Base-by-base conservation (phyloP, 2,888 invertebrate species). In the Drosophila melanocephala region DNA sequence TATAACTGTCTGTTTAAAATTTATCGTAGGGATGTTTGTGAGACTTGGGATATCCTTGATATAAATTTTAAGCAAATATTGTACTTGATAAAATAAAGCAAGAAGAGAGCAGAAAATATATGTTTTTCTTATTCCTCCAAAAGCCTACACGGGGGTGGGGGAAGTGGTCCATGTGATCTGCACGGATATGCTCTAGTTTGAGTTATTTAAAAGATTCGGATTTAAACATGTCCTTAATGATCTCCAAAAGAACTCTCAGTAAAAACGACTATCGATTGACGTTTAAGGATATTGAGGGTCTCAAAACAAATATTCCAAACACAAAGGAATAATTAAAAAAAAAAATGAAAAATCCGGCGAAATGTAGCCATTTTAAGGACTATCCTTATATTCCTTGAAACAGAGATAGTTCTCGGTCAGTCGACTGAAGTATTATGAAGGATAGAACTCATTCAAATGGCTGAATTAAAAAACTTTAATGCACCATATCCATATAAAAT, bases 31-130 rank as follows among this genome's bases (percentile, higher is more conserved):
- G 44, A 62, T 75, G 35, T 64, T 39, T 65, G 32, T 72, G 61
- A 52, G 32, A n/a, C 61, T 19, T 58, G 28, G 50, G 50, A 39
- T 62, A 61, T 37, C 33, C 50, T n/a, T 47, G 22, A 14, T 47
- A 69, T 77, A 44, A 63, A 57, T 57, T 77, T 32, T 68, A 62
- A 26, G 22, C 66, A 66, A 35, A 52, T 42, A 58, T 56, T 70
- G 28, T 57, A 78, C 57, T 10, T 78, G 60, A 74, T 52, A 30
- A 77, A 81, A 79, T 79, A 81, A 81, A 79, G 74, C 63, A 78
- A 79, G 81, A 79, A 79, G 78, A 79, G 82, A 78, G 47, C 64
- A 83, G 72, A 69, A 71, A 68, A 16, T 26, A 33, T 3, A 3
- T n/a, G 47, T 42, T 44, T 59, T 61, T 19, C 26, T 16, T 61